These are phyloP conservation scores for Lipophrys pholis DNA, from an alignment of 2,113 vertebrate genomes.

Conservation along the genomic window DNA sequence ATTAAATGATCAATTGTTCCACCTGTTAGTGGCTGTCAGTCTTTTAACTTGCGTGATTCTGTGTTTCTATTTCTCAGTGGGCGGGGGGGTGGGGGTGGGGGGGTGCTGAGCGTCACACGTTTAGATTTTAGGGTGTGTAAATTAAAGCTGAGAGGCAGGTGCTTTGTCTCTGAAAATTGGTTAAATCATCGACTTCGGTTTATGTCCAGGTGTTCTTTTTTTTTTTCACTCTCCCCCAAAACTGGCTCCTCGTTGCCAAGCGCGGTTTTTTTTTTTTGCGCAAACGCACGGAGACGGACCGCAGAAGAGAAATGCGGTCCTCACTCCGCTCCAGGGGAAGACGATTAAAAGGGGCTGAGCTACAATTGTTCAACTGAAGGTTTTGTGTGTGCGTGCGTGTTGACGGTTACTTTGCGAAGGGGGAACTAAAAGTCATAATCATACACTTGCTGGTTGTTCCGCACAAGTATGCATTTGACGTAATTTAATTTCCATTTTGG, in stretches of 20 bases:
- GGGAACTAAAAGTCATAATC: background rate
- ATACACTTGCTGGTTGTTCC: background rate
- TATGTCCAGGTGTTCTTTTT: constrained; percentile 44
- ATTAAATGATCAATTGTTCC: background rate
- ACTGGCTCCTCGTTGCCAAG: background rate
- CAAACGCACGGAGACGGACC: background rate
- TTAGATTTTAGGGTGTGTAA: constrained; percentile 29
- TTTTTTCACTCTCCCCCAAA: background rate
- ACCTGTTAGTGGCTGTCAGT: background rate
- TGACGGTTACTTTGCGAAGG: background rate
- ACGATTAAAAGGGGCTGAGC: background rate
- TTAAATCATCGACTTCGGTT: constrained; percentile 76
- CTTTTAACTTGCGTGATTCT: constrained; percentile 8
- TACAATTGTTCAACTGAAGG: background rate
- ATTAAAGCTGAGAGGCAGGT: constrained; percentile 75
- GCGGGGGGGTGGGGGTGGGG: no score
- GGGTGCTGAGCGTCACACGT: constrained; percentile 66
- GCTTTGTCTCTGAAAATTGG: constrained; percentile 81
- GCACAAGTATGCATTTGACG: background rate
- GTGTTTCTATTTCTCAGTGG: constrained; percentile 19
- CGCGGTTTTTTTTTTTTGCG: background rate
- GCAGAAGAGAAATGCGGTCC: background rate
- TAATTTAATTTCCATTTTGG: no score
- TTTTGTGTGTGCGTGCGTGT: background rate
- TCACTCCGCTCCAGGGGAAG: background rate